Percentiles rank a stretch among this genome's conserved stretches.
These are phyloP conservation scores for Agrenia bidenticulata DNA, from an alignment of 2,888 invertebrate genomes.

Conservation along the genomic window DNA sequence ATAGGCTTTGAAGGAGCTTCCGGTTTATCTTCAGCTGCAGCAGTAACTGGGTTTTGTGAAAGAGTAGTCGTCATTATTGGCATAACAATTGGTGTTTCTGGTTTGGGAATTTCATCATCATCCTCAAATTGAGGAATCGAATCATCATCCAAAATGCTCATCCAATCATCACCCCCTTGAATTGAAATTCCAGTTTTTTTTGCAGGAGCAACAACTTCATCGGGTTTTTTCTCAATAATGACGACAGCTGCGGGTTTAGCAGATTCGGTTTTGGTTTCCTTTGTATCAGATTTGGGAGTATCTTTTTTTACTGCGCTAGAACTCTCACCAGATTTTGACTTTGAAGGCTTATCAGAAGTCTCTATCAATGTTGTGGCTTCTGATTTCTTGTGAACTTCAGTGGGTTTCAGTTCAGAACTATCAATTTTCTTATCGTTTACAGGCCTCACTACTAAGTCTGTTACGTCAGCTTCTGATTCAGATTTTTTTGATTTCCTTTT, in stretches of 20 bases:
- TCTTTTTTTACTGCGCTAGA: too few relatives aligned
- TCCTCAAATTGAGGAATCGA: slow-evolving; percentile 32
- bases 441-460: neutral
- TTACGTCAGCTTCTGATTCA: neutral
- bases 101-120: slow-evolving; percentile 19
- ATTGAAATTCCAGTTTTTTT: slow-evolving; percentile 3
- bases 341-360: too few relatives aligned
- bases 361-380: too few relatives aligned
- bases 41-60: neutral
- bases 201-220: neutral
- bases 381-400: too few relatives aligned
- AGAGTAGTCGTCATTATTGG: neutral
- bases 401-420: too few relatives aligned
- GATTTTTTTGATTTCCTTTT: slow-evolving; percentile 15
- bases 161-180: slow-evolving; percentile 16
- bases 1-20: slow-evolving; percentile 27
- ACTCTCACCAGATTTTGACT: too few relatives aligned
- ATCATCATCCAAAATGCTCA: slow-evolving; percentile 37
- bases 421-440: too few relatives aligned
- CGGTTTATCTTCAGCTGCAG: slow-evolving; percentile 18
- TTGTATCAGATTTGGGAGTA: too few relatives aligned
- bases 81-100: neutral
- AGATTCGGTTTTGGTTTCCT: neutral
- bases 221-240: too few relatives aligned
- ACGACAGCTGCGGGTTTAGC: neutral